These are phyloP conservation scores for Ips nitidus DNA, from an alignment of 1,140 invertebrate genomes.

Conservation along the genomic window DNA sequence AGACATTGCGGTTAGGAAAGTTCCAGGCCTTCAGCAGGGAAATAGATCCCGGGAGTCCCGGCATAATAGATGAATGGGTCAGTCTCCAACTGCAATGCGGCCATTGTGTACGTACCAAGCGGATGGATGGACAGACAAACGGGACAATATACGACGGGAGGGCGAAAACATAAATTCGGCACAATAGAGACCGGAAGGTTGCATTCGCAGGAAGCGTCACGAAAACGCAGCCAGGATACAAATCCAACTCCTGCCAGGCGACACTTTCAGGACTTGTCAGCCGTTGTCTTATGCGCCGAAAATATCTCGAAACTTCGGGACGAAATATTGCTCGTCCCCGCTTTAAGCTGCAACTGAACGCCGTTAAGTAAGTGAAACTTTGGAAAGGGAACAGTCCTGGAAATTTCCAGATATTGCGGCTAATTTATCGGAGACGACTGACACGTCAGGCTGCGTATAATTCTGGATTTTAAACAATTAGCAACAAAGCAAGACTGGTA, in stretches of 20 bases:
- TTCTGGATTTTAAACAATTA: too few species aligned
- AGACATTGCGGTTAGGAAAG: not conserved
- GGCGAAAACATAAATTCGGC: conserved; percentile 32
- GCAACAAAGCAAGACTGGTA: too few species aligned
- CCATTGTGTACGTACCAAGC: conserved; percentile 30
- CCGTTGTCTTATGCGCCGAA: conserved; percentile 9
- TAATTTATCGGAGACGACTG: too few species aligned
- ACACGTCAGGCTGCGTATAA: too few species aligned
- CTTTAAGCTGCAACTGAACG: conserved; percentile 2
- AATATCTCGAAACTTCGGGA: conserved; percentile 24
- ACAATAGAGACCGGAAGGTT: conserved; percentile 34
- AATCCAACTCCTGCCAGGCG: conserved; percentile 23
- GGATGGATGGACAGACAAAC: conserved; percentile 30
- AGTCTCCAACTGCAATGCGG: conserved; percentile 32
- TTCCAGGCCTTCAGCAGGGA: conserved; percentile 10
- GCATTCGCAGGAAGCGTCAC: conserved; percentile 27
- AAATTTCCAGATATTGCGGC: too few species aligned
- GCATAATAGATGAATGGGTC: conserved; percentile 33
- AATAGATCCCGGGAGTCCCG: conserved; percentile 2
- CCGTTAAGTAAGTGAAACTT: conserved; percentile 8
- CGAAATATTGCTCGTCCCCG: conserved; percentile 4
- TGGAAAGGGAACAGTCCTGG: not conserved
- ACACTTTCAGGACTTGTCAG: conserved; percentile 16
- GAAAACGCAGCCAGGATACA: conserved; percentile 25
- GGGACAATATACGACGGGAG: conserved; percentile 26